Percentiles rank a stretch among this genome's conserved stretches.
These are phyloP conservation scores for Meandrina meandrites DNA, from an alignment of 92 coral and sea anemone species.

Conservation along the genomic window DNA sequence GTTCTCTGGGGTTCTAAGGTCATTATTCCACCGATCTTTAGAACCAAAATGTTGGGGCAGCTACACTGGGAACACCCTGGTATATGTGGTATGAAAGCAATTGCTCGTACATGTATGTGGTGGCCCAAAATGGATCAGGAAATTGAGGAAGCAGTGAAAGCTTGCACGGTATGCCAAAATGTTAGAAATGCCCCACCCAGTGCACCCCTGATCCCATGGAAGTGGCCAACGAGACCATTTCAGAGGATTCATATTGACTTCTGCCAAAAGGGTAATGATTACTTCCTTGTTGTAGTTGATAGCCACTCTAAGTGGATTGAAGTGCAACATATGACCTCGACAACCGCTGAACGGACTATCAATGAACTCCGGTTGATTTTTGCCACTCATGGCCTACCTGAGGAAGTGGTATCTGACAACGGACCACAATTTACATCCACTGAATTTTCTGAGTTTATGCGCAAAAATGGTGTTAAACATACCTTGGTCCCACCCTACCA, in stretches of 20 bases:
- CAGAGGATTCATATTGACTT: slow-evolving; percentile 55
- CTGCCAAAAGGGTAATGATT: slow-evolving; percentile 44
- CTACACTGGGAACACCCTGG: slow-evolving; percentile 66
- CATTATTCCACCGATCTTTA: too few species aligned
- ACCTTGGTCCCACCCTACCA: slow-evolving; percentile 54
- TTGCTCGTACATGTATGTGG: slow-evolving; percentile 45
- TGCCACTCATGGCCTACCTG: too few species aligned
- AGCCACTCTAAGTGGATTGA: slow-evolving; percentile 54
- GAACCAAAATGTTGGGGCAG: slow-evolving; percentile 31
- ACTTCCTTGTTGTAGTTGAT: slow-evolving; percentile 46
- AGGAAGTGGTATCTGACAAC: too few species aligned
- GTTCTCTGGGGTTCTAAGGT: too few species aligned
- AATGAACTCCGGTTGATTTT: slow-evolving; percentile 30
- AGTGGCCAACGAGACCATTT: too few species aligned
- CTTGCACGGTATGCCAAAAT: too few species aligned
- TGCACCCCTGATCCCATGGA: too few species aligned
- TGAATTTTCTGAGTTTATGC: too few species aligned
- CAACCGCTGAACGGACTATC: slow-evolving; percentile 32
- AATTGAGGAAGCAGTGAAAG: too few species aligned
- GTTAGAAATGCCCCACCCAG: too few species aligned
- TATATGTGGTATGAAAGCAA: slow-evolving; percentile 62
- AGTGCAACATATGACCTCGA: slow-evolving; percentile 52
- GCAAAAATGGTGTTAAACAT: neutral
- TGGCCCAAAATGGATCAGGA: too few species aligned
- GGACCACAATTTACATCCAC: too few species aligned